Evolutionary conservation across 2,797 vertebrate species (phyloP), one percentile per base, ranked within the genome.

Genomic region (Bucorvus abyssinicus): DNA sequence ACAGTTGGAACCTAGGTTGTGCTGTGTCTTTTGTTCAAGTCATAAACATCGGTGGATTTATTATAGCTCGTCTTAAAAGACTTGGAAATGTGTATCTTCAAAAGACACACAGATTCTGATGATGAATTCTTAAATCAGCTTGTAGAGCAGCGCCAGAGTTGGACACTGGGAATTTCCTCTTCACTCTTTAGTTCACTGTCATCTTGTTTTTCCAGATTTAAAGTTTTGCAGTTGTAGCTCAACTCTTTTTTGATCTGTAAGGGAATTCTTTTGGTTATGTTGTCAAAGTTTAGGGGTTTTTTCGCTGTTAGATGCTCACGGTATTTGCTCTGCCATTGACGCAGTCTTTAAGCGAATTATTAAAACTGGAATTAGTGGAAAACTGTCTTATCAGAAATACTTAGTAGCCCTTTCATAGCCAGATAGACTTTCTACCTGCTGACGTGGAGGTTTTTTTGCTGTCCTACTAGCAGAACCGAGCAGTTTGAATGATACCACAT

Each of bases 1-100:
- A 98, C 86, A 92, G 57, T 91, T 96, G 4, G 70, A 79, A 90
- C 49, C 17, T 79, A 20, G 34, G 14, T 63, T 53, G 30, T 88
- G 74, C 40, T 63, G 38, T 52, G 65, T 95, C 89, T 94, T 93
- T 65, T 94, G 80, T 93, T 87, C 23, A 30, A 71, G 29, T 53
- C 22, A 3, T 76, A 86, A 93, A 70, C 44, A 38, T 1, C 0
- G 9, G 24, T 38, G 42, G 21, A 44, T 74, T 90, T 73, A 55
- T 92, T 95, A 5, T 7, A 34, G 23, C 47, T 61, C 22, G 10
- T 74, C 34, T 60, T 50, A 30, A 45, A 84, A 86, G 18, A 49
- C 45, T 57, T 85, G 55, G 10, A 79, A 90, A 49, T 13, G 9
- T 20, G 24, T 59, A 40, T 76, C 47, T 47, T 63, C 14, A 8